These are phyloP conservation scores for Tinamus major DNA, from an alignment of 2,797 vertebrate genomes.

Conservation along the genomic window DNA sequence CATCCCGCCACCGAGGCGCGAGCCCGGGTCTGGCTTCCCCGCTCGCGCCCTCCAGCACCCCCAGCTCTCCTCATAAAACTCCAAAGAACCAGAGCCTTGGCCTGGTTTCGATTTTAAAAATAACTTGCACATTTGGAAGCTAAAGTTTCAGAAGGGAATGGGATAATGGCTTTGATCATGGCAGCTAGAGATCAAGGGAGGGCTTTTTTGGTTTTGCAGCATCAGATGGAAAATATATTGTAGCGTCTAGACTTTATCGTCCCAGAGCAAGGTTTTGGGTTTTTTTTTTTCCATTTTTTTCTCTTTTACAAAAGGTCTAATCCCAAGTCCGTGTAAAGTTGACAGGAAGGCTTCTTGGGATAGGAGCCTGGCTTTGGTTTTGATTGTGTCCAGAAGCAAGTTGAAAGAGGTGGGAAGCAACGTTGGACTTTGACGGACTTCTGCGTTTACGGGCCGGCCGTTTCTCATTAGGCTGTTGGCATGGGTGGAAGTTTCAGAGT, in stretches of 20 bases:
- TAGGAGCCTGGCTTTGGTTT: background rate
- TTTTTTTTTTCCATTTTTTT: background rate
- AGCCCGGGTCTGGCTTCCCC: background rate
- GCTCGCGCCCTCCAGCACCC: background rate
- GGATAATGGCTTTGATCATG: constrained; percentile 69
- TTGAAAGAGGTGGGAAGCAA: background rate
- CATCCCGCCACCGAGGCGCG: background rate
- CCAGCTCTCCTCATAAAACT: constrained; percentile 38
- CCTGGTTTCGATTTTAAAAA: constrained; percentile 74
- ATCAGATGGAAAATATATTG: constrained; percentile 70
- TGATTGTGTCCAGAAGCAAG: constrained; percentile 9
- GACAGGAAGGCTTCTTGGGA: background rate
- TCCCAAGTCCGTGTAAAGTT: constrained; percentile 18
- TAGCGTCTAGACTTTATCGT: constrained; percentile 65
- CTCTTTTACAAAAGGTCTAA: background rate
- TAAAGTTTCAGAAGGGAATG: constrained; percentile 60
- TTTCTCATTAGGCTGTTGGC: background rate
- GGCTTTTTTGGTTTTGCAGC: constrained; percentile 42
- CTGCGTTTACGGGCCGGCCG: background rate
- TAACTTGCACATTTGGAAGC: constrained; percentile 70
- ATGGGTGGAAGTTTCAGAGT: background rate
- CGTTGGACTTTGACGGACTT: background rate
- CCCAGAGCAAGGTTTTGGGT: background rate
- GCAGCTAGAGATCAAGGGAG: constrained; percentile 60
- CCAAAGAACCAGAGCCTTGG: constrained; percentile 26